Evolutionary conservation across 2,113 vertebrate genomes (phyloP).

Genomic region (Callithrix jacchus): DNA sequence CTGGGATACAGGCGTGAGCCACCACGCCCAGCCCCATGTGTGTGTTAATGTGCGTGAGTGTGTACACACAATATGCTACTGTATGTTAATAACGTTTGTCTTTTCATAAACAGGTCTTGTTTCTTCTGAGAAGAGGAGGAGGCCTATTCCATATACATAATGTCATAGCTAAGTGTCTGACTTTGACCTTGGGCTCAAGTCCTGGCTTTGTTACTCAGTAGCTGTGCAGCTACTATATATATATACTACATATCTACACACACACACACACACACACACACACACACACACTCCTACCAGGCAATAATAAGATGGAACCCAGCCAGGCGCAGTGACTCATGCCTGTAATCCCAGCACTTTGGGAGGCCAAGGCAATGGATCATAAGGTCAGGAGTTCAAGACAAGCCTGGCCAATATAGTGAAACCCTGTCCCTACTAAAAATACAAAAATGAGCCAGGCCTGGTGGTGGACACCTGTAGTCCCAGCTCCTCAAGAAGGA

Average conservation of each 20-base stretch:
- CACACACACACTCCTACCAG: not conserved
- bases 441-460: not conserved
- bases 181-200: conserved; percentile 1
- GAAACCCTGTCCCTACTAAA: not conserved
- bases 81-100: not conserved
- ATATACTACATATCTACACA: not conserved
- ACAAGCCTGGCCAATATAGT: not conserved
- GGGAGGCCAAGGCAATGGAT: not conserved
- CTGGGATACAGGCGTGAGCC: too few species aligned
- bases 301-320: not conserved
- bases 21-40: too few species aligned
- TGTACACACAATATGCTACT: not conserved
- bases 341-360: not conserved
- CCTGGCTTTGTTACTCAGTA: not conserved
- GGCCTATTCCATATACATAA: not conserved
- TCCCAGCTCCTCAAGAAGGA: too few species aligned
- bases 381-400: not conserved
- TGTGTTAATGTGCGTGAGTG: too few species aligned
- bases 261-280: not conserved
- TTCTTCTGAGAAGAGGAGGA: conserved; percentile 8
- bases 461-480: not conserved
- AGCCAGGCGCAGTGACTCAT: not conserved
- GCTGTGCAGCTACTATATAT: not conserved
- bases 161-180: not conserved
- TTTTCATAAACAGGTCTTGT: not conserved